Percentiles rank a stretch among this genome's conserved stretches.
Evolutionary conservation across 2,797 vertebrate species (phyloP).

Genomic region (Picus viridis): DNA sequence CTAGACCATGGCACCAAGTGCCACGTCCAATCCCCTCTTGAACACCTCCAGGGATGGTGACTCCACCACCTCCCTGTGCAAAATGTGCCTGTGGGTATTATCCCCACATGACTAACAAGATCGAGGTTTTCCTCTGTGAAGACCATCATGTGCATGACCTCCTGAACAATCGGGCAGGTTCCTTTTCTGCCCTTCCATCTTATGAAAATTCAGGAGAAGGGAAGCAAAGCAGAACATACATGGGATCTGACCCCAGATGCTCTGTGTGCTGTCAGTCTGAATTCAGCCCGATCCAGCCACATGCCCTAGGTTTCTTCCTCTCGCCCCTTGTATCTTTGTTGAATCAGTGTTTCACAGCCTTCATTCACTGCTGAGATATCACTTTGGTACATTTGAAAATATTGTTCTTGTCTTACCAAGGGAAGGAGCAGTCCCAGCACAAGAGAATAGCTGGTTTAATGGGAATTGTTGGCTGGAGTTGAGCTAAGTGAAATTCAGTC

Average conservation of each 20-base stretch:
- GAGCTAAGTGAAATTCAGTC: background rate
- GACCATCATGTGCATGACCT: fast-evolving
- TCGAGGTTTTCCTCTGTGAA: background rate
- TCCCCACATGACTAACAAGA: background rate
- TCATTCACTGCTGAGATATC: background rate
- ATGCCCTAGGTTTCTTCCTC: background rate
- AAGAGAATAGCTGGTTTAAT: background rate
- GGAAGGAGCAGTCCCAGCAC: background rate
- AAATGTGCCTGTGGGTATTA: background rate
- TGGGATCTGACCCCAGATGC: background rate
- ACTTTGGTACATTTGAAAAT: background rate
- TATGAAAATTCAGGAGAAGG: background rate
- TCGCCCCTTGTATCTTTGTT: background rate
- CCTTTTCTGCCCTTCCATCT: background rate
- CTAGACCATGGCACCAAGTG: too few relatives aligned
- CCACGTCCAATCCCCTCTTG: too few relatives aligned
- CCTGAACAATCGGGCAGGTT: background rate
- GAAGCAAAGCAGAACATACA: background rate
- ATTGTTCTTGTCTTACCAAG: background rate
- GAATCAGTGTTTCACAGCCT: background rate
- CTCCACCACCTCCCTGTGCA: too few relatives aligned
- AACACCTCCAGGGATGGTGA: too few relatives aligned
- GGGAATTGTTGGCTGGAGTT: background rate
- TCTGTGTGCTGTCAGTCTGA: background rate
- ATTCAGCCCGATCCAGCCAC: background rate